Conservation (phyloP, 2,113 vertebrate genomes). For the Ahaetulla prasina region DNA sequence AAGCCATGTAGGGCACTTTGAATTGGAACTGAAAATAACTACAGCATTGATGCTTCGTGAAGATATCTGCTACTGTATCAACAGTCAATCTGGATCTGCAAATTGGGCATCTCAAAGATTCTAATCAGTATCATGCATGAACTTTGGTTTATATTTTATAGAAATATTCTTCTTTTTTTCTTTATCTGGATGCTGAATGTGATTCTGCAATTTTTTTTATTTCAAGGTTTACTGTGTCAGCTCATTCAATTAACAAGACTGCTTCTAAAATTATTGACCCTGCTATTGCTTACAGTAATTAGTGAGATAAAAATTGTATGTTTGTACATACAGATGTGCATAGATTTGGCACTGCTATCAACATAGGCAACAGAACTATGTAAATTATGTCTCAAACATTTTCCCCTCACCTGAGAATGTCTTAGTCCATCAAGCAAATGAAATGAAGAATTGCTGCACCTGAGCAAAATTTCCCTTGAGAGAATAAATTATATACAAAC, state of each 20-base stretch:
- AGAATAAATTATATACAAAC: slow-evolving; percentile 65
- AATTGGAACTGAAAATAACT: background rate
- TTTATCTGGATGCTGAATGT: slow-evolving; percentile 44
- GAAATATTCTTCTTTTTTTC: slow-evolving; percentile 37
- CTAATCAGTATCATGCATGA: background rate
- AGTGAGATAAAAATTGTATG: fast-evolving
- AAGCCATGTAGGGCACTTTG: background rate
- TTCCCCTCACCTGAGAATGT: slow-evolving; percentile 25
- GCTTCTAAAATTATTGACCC: slow-evolving; percentile 62
- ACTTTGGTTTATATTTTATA: slow-evolving; percentile 28
- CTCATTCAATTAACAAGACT: slow-evolving; percentile 52
- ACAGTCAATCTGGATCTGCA: background rate
- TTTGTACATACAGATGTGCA: background rate
- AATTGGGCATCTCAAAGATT: background rate
- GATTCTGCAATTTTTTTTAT: slow-evolving; percentile 60
- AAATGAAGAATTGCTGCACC: slow-evolving; percentile 68
- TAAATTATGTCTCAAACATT: slow-evolving; percentile 58
- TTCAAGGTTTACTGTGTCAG: slow-evolving; percentile 48
- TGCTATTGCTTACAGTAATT: slow-evolving; percentile 52
- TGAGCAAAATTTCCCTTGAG: slow-evolving; percentile 69
- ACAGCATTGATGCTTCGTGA: background rate
- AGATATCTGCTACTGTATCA: background rate
- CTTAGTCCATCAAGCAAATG: slow-evolving; percentile 60
- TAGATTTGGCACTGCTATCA: slow-evolving; percentile 46
- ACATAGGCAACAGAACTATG: slow-evolving; percentile 48